A percentile compares a stretch with the other conserved stretches of the same genome.
Conservation (phyloP, 2,888 invertebrate genomes). For the Protophormia terraenovae region DNA sequence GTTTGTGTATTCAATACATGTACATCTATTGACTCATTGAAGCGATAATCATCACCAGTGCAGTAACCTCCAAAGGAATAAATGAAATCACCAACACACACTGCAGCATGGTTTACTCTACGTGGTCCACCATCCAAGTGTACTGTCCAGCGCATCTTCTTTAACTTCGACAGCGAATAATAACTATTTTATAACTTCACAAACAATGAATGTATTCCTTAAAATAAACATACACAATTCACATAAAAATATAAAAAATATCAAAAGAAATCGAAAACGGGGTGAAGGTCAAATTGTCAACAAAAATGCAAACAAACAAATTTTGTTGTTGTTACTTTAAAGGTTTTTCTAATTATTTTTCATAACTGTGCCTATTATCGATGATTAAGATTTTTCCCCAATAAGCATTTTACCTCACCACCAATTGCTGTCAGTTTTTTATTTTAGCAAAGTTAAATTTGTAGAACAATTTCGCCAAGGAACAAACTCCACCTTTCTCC, state of each 20-base stretch:
- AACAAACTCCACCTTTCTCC: neutral
- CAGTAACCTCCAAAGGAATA: conserved; percentile 97
- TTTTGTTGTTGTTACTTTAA: neutral
- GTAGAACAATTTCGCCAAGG: neutral
- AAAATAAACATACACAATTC: conserved; percentile 3
- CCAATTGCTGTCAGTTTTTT: neutral
- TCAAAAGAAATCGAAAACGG: conserved; percentile 29
- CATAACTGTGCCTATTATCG: neutral
- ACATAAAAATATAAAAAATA: conserved; percentile 26
- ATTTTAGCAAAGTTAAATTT: neutral
- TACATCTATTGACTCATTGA: conserved; percentile 91
- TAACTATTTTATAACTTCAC: neutral
- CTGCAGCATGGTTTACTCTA: conserved; percentile 96
- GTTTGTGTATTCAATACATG: conserved; percentile 91
- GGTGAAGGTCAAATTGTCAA: conserved; percentile 60
- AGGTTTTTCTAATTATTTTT: neutral
- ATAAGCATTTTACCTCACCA: neutral
- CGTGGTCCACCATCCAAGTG: conserved; percentile 94
- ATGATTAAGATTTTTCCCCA: neutral
- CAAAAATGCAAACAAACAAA: conserved; percentile 1
- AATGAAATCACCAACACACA: conserved; percentile 88
- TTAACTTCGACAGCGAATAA: neutral
- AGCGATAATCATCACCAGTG: conserved; percentile 88
- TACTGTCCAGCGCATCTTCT: conserved; percentile 91
- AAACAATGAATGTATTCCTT: conserved; percentile 17